phyloP scores from a whole-genome alignment of 2,113 vertebrate species.

The Ochotona curzoniae region DNA sequence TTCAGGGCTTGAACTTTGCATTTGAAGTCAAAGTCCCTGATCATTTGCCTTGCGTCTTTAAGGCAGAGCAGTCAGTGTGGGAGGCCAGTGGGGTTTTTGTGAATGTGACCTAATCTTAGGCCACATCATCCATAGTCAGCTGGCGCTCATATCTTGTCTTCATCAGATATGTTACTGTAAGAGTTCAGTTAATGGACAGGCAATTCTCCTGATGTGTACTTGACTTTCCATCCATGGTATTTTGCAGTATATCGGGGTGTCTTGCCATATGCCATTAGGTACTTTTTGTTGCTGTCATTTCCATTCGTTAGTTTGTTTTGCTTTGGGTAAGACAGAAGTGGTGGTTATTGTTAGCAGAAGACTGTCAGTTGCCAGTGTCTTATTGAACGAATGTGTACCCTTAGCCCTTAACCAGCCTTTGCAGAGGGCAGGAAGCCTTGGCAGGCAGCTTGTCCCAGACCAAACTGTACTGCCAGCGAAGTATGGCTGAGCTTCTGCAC shows the following conservation, averaged over 20 bases:
- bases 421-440: neutral
- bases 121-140: neutral
- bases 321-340: neutral
- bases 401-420: neutral
- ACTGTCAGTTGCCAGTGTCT: neutral
- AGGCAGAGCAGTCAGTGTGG: neutral
- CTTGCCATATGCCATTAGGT: neutral
- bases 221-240: neutral
- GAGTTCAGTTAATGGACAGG: neutral
- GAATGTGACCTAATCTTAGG: conserved; percentile 43
- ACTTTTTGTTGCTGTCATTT: conserved; percentile 17
- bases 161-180: conserved; percentile 18
- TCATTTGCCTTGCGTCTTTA: neutral
- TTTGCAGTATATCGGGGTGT: conserved; percentile 37
- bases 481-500: neutral
- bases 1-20: neutral
- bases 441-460: neutral
- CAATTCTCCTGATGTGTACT: neutral
- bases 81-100: neutral
- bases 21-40: neutral
- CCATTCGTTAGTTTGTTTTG: conserved; percentile 11
- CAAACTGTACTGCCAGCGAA: neutral
- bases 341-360: neutral
- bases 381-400: neutral
- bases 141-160: conserved; percentile 29